These are phyloP conservation scores for Spilosoma lubricipeda DNA, from an alignment of 2,888 invertebrate genomes.

Conservation along the genomic window DNA sequence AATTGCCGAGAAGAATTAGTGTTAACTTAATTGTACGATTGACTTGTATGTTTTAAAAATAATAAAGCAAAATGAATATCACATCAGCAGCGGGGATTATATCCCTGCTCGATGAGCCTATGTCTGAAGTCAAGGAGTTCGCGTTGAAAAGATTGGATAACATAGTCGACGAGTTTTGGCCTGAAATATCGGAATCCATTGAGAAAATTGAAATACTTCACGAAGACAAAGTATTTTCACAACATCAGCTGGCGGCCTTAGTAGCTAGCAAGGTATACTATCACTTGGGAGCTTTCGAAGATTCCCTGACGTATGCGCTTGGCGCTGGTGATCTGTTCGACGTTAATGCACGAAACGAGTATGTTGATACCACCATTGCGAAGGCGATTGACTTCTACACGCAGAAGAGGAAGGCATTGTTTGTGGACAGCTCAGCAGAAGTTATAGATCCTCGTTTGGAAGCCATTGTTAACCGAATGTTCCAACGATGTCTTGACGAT, in stretches of 20 bases:
- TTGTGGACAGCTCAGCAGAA: slow-evolving; percentile 88
- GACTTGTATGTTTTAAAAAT: slow-evolving; percentile 40
- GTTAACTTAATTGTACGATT: slow-evolving; percentile 27
- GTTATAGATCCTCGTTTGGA: slow-evolving; percentile 94
- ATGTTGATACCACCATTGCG: slow-evolving; percentile 98
- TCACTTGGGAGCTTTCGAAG: slow-evolving; percentile 98
- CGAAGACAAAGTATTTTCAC: slow-evolving; percentile 95
- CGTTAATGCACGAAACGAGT: slow-evolving; percentile 97
- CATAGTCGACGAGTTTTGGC: slow-evolving; percentile 99
- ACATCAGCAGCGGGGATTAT: slow-evolving; percentile 94
- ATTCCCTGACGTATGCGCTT: slow-evolving; percentile 98
- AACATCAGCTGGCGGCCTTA: slow-evolving; percentile 97
- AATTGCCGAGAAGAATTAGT: slow-evolving; percentile 36
- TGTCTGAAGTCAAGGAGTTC: slow-evolving; percentile 96
- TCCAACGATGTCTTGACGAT: slow-evolving; percentile 97
- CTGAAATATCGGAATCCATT: slow-evolving; percentile 99
- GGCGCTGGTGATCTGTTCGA: slow-evolving; percentile 98
- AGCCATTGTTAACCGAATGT: slow-evolving; percentile 98
- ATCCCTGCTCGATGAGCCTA: slow-evolving; percentile 97
- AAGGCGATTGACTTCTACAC: slow-evolving; percentile 99
- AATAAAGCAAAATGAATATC: slow-evolving; percentile 75
- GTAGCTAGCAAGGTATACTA: slow-evolving; percentile 99
- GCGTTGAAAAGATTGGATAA: slow-evolving; percentile 96
- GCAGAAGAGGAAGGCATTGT: slow-evolving; percentile 92
- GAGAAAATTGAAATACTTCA: slow-evolving; percentile 99